Evolutionary conservation across 2,113 vertebrate genomes (phyloP).

Genomic region (Microtus oregoni): DNA sequence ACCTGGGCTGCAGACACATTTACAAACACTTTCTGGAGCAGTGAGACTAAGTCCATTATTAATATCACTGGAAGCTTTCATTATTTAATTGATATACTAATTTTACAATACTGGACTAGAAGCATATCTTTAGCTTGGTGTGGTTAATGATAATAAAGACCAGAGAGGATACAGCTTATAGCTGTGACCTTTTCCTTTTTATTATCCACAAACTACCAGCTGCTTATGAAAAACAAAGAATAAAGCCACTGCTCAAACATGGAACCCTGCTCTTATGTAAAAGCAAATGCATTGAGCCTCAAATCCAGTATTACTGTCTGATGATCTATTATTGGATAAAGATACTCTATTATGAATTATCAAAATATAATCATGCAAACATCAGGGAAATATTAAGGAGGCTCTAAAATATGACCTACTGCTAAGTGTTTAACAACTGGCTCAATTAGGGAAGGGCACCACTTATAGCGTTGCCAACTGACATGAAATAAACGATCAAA

Average conservation of each 20-base stretch:
- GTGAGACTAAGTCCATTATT: constrained; percentile 27
- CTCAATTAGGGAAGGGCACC: neutral
- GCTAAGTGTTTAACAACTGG: neutral
- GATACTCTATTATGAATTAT: constrained; percentile 34
- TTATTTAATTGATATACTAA: neutral
- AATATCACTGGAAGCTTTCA: neutral
- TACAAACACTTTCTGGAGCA: neutral
- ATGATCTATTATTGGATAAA: neutral
- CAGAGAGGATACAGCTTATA: neutral
- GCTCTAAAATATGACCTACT: neutral
- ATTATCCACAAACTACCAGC: neutral
- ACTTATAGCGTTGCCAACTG: constrained; percentile 2
- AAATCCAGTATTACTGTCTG: neutral
- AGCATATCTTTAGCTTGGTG: neutral
- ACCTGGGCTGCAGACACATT: neutral
- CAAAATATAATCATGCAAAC: constrained; percentile 21
- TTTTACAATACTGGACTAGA: neutral
- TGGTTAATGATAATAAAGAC: neutral
- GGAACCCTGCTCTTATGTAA: neutral
- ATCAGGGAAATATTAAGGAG: constrained; percentile 20
- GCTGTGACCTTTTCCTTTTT: neutral
- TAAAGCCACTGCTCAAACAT: neutral
- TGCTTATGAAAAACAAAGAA: neutral
- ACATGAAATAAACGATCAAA: neutral
- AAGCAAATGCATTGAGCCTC: constrained; percentile 51